Evolutionary conservation across 2,797 vertebrate species (phyloP).

Genomic region (Vespertilio murinus): DNA sequence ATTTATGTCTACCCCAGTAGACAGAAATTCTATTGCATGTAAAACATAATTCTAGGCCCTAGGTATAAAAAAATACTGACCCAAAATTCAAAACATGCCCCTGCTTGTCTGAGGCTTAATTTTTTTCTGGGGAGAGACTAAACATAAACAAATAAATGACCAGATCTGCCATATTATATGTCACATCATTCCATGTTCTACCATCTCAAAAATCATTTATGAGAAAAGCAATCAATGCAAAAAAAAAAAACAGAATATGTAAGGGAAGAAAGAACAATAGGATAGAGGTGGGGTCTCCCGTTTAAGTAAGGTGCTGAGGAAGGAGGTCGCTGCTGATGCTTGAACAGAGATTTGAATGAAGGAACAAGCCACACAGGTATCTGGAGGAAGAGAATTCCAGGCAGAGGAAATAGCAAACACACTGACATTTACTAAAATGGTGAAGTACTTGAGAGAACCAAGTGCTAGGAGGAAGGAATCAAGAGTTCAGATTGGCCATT

Average conservation of each 20-base stretch:
- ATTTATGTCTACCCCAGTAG: neutral
- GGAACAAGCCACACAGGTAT: neutral
- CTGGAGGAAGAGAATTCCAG: neutral
- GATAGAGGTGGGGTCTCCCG: neutral
- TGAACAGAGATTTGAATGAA: neutral
- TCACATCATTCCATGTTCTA: neutral
- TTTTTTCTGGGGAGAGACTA: neutral
- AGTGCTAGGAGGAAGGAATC: neutral
- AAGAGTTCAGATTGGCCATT: neutral
- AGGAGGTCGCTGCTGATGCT: neutral
- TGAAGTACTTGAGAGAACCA: neutral
- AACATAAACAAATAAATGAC: conserved; percentile 13
- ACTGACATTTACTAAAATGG: neutral
- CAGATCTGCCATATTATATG: neutral
- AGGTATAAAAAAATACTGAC: neutral
- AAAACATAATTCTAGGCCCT: conserved; percentile 2
- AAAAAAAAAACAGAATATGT: neutral
- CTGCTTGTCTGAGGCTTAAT: neutral
- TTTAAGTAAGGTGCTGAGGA: neutral
- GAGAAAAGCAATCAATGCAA: neutral
- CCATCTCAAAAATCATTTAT: neutral
- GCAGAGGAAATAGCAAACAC: neutral
- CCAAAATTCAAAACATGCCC: neutral
- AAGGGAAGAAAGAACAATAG: neutral
- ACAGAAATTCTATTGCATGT: neutral